phyloP scores from a whole-genome alignment of 2,888 invertebrate species.

The Drosophila leonis region DNA sequence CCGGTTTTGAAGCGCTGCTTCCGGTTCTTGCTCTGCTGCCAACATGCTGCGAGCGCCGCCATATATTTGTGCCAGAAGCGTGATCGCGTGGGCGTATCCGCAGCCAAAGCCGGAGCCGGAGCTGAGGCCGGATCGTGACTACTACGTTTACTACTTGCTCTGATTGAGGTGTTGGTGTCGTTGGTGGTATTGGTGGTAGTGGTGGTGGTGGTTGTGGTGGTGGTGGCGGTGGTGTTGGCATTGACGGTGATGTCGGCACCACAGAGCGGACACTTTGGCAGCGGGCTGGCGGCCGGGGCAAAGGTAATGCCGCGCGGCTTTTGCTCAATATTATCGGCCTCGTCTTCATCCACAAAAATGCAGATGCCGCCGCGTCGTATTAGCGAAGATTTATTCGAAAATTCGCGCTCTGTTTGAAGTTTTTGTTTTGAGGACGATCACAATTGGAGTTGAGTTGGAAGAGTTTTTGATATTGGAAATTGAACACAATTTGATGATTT shows the following conservation, averaged over 20 bases:
- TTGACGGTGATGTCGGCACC: conserved; percentile 68
- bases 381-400: conserved; percentile 84
- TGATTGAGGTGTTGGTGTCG: conserved; percentile 47
- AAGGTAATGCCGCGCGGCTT: conserved; percentile 79
- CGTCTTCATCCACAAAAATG: conserved; percentile 85
- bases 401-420: conserved; percentile 72
- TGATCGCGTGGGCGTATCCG: conserved; percentile 65
- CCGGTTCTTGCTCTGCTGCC: conserved; percentile 80
- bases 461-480: conserved; percentile 57
- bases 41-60: conserved; percentile 77
- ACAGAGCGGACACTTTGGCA: conserved; percentile 80
- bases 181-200: conserved; percentile 38
- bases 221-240: conserved; percentile 37
- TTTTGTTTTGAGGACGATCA: conserved; percentile 38
- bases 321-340: conserved; percentile 83
- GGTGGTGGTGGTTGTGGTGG: conserved; percentile 46
- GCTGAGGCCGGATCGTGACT: conserved; percentile 59
- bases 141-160: conserved; percentile 72
- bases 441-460: conserved; percentile 50
- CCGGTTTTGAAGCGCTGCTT: conserved; percentile 78
- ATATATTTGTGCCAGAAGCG: conserved; percentile 83
- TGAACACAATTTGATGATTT: conserved; percentile 73
- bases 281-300: conserved; percentile 68
- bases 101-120: conserved; percentile 38
- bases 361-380: conserved; percentile 85